Evolutionary conservation across 2,113 vertebrate genomes (phyloP).

Genomic region (Colossoma macropomum): DNA sequence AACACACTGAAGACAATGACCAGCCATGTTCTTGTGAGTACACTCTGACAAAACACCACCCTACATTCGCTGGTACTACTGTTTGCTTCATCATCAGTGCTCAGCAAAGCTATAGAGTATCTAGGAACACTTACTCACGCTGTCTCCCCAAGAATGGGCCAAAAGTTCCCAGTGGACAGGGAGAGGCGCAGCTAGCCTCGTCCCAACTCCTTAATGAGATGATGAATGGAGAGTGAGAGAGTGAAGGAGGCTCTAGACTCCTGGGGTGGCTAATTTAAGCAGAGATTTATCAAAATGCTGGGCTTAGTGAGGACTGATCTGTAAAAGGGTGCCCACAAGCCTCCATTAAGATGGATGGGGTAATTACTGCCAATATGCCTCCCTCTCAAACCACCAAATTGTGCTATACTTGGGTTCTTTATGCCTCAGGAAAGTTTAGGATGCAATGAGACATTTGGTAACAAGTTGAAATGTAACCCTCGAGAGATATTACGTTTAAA

Average conservation of each 20-base stretch:
- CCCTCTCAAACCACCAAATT: constrained; percentile 52
- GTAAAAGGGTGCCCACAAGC: constrained; percentile 64
- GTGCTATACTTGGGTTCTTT: constrained; percentile 52
- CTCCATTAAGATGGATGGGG: constrained; percentile 78
- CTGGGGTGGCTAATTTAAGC: constrained; percentile 73
- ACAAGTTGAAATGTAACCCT: background rate
- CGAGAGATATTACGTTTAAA: background rate
- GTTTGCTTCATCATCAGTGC: constrained; percentile 31
- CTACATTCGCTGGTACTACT: constrained; percentile 2
- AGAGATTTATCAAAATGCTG: constrained; percentile 77
- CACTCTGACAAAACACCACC: constrained; percentile 11
- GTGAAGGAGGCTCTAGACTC: constrained; percentile 70
- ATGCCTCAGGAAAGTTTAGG: constrained; percentile 1
- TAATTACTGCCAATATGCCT: constrained; percentile 74
- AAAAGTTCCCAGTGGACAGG: constrained; percentile 50
- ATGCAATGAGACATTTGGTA: constrained; percentile 24
- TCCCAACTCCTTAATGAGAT: constrained; percentile 72
- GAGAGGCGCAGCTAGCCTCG: constrained; percentile 42
- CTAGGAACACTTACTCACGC: constrained; percentile 33
- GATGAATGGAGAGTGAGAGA: constrained; percentile 72
- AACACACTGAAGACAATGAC: background rate
- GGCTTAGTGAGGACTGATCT: constrained; percentile 62
- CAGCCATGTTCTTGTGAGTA: constrained; percentile 28
- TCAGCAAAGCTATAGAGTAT: constrained; percentile 22
- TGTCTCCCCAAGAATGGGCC: constrained; percentile 38